Evolutionary conservation across 2,797 vertebrate species (phyloP), one percentile per base, ranked within the genome.

Genomic region (Acrossocheilus fasciatus): DNA sequence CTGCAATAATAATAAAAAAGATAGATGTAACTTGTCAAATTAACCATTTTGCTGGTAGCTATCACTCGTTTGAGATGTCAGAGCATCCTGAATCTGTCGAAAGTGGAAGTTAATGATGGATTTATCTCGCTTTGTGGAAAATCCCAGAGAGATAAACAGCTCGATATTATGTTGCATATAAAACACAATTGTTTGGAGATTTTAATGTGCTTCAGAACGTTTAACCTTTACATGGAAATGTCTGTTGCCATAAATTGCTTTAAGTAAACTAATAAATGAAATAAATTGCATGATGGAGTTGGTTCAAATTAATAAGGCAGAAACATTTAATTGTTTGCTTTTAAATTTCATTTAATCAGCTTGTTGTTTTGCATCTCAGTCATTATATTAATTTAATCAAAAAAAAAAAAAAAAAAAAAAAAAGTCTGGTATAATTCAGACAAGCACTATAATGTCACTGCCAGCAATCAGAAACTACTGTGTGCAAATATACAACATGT

Each of bases 11-110:
- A 85, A 41, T 75, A 77, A 88, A 82, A 74, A 82, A 77, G 43
- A 82, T 45, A 57, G 54, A 88, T 88, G 86, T 88, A 89, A 88
- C 62, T 77, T 87, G 85, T 91, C 87, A 88, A 76, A 86, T 76
- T 57, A 52, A 92, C 84, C 88, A 72, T 88, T 86, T 85, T 6
- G 83, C 89, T 52, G 11, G 69, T 88, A 89, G 91, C 86, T 70
- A 89, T 91, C 91, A 85, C 47, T 9, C 66, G 73, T 59, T 43
- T 69, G 66, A 57, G 50, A 74, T 89, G 88, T 57, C 52, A 89
- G 88, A 92, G 87, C 52, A 78, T 50, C 20, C 84, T 52, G 84
- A 62, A 88, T 84, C 79, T 88, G 87, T 91, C 88, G 87, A 45
- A n/a, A 84, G 84, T 85, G 76, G 91, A 87, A 72, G 89, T 89